Conservation (phyloP, 2,113 vertebrate species). For the Datnioides undecimradiatus region DNA sequence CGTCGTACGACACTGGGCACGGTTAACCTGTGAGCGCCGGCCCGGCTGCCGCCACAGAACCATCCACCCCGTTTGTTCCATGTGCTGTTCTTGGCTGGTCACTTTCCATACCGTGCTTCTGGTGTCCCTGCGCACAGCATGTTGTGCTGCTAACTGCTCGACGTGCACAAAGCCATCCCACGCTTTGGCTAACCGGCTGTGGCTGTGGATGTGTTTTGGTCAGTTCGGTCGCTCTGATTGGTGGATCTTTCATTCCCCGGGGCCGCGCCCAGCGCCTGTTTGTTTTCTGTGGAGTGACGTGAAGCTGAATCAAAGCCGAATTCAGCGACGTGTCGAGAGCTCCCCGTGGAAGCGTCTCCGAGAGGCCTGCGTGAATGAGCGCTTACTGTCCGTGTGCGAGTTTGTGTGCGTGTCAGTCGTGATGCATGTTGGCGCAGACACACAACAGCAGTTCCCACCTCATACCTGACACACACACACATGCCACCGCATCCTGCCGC, state of each 20-base stretch:
- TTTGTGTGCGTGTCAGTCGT: slow-evolving; percentile 39
- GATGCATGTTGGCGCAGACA: slow-evolving; percentile 50
- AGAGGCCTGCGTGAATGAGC: background rate
- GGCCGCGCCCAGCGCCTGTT: slow-evolving; percentile 12
- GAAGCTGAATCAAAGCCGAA: slow-evolving; percentile 40
- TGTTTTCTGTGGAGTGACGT: background rate
- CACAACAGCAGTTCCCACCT: background rate
- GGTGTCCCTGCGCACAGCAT: slow-evolving; percentile 51
- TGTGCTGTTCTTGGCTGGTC: slow-evolving; percentile 50
- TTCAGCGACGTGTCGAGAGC: background rate
- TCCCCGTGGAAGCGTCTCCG: background rate
- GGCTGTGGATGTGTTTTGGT: slow-evolving; percentile 41
- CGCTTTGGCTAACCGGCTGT: slow-evolving; percentile 53
- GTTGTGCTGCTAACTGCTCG: slow-evolving; percentile 46
- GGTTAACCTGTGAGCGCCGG: slow-evolving; percentile 8
- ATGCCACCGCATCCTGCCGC: background rate
- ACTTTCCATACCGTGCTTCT: slow-evolving; percentile 52
- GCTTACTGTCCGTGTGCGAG: slow-evolving; percentile 16
- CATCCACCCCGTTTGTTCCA: slow-evolving; percentile 42
- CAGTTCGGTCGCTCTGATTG: slow-evolving; percentile 15
- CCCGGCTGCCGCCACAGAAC: slow-evolving; percentile 44
- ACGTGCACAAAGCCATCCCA: slow-evolving; percentile 54
- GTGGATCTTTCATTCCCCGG: slow-evolving; percentile 20
- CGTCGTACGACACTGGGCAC: slow-evolving; percentile 24
- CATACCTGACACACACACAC: background rate